A percentile compares a stretch with the other conserved stretches of the same genome.
Conservation (phyloP, 2,797 vertebrate genomes). For the Clarias laeviceps region DNA sequence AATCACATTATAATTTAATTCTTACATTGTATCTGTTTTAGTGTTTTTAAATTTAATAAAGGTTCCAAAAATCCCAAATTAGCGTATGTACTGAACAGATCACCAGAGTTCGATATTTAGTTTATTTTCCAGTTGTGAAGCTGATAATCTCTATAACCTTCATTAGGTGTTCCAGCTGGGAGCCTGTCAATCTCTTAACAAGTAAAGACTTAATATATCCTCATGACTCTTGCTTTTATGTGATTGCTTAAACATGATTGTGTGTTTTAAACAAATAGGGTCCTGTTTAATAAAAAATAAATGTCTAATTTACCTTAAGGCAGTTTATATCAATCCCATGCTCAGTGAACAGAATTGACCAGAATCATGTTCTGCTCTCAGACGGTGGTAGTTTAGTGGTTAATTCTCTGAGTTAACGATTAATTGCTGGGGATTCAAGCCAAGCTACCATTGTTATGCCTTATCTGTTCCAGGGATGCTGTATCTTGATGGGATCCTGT, state of each 20-base stretch:
- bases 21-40: neutral
- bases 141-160: constrained; percentile 7
- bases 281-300: neutral
- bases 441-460: neutral
- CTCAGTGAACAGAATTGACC: neutral
- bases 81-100: neutral
- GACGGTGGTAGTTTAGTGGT: neutral
- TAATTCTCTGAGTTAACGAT: neutral
- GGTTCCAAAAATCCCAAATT: neutral
- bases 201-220: neutral
- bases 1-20: neutral
- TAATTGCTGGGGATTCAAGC: neutral
- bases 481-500: neutral
- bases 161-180: neutral
- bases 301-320: neutral
- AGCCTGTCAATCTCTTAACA: neutral
- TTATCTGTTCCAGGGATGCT: neutral
- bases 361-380: neutral
- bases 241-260: neutral
- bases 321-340: neutral
- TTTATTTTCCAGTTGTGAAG: constrained; percentile 17
- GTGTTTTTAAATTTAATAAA: too few relatives aligned
- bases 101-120: neutral
- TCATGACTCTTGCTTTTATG: neutral
- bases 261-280: neutral